Evolutionary conservation across 2,113 vertebrate genomes (phyloP).

Genomic region (Aplodontia rufa): DNA sequence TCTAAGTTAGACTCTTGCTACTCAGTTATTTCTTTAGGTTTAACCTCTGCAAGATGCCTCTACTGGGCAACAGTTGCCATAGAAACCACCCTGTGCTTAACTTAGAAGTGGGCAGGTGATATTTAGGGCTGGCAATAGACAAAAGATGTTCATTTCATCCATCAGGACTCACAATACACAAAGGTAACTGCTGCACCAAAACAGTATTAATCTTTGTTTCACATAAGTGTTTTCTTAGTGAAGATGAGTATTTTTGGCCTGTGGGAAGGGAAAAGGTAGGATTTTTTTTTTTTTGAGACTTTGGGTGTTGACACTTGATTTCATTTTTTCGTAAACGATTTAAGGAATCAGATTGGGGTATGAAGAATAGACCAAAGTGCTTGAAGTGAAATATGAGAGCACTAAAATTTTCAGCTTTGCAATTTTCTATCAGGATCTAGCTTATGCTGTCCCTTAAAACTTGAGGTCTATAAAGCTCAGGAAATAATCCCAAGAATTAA

Average conservation of each 20-base stretch:
- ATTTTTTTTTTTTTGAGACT: background rate
- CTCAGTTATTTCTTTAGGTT: constrained; percentile 22
- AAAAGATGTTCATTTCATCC: background rate
- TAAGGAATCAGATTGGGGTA: background rate
- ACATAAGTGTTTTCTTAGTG: background rate
- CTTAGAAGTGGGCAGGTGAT: background rate
- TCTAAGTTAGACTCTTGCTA: constrained; percentile 5
- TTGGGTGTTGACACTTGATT: background rate
- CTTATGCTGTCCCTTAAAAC: background rate
- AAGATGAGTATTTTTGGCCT: background rate
- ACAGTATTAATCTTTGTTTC: background rate
- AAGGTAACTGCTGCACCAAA: background rate
- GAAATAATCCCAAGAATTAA: too few relatives aligned
- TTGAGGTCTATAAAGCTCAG: background rate
- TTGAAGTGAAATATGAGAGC: background rate
- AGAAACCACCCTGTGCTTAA: constrained; percentile 8
- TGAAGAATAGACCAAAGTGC: background rate
- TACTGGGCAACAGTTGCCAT: background rate
- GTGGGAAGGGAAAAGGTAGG: background rate
- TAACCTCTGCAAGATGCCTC: background rate
- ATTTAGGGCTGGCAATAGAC: background rate
- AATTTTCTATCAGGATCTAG: background rate
- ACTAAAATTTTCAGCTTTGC: background rate
- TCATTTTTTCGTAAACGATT: background rate
- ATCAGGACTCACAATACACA: background rate